Percentiles rank a stretch among this genome's conserved stretches.
Evolutionary conservation across 2,113 vertebrate genomes (phyloP).

Genomic region (Patagioenas fasciata): DNA sequence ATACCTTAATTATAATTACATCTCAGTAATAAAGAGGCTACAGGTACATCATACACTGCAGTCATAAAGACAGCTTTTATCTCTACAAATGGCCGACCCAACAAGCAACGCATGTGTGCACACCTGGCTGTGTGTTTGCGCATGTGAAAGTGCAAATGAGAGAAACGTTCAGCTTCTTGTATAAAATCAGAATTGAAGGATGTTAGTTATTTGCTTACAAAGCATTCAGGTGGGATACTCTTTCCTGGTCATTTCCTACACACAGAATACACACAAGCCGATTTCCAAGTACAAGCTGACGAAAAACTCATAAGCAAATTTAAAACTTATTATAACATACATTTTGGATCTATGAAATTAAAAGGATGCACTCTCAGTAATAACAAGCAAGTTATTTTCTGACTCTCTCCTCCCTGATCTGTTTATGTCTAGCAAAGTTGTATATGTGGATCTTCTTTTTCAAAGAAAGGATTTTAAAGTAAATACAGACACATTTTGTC

Average conservation of each 20-base stretch:
- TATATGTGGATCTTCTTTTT: background rate
- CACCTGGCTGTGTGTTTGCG: background rate
- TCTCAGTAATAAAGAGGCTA: slow-evolving; percentile 33
- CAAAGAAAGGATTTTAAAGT: background rate
- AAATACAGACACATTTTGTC: background rate
- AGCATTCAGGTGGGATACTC: background rate
- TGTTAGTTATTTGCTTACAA: background rate
- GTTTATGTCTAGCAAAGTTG: background rate
- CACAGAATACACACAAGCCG: background rate
- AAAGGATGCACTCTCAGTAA: background rate
- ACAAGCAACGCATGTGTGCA: background rate
- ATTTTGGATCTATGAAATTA: background rate
- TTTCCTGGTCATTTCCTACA: background rate
- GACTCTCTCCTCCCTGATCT: background rate
- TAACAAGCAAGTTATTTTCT: background rate
- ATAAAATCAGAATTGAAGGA: background rate
- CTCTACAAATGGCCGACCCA: background rate
- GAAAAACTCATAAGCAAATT: background rate
- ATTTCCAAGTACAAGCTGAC: background rate
- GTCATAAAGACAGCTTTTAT: slow-evolving; percentile 29
- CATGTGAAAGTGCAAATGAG: fast-evolving
- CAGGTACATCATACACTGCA: background rate
- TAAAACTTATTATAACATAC: background rate
- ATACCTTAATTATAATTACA: slow-evolving; percentile 10
- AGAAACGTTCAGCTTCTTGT: background rate